Percentiles rank a stretch among this genome's conserved stretches.
Evolutionary conservation across 2,113 vertebrate species (phyloP).

Genomic region (Murina feae): DNA sequence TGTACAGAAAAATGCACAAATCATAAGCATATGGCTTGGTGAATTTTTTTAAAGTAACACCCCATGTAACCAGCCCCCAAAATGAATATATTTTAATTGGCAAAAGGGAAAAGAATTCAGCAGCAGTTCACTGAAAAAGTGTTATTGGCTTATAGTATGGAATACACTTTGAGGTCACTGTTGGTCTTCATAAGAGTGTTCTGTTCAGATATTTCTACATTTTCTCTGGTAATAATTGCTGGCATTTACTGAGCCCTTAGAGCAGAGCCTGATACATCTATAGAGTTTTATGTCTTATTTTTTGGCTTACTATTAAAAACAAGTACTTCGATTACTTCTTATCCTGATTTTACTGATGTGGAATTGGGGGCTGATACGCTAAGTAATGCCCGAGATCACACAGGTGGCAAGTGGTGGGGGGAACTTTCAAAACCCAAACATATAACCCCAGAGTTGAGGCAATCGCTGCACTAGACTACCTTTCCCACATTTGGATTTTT

Average conservation of each 20-base stretch:
- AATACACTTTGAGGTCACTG: conserved; percentile 3
- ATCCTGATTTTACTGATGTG: neutral
- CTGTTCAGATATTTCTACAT: neutral
- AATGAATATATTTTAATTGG: neutral
- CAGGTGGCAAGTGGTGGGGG: neutral
- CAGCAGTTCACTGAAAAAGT: neutral
- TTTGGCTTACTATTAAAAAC: neutral
- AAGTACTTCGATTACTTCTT: neutral
- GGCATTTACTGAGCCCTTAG: neutral
- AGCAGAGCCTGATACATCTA: neutral
- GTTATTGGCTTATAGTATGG: neutral
- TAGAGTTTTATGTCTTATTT: neutral
- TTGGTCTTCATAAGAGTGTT: neutral
- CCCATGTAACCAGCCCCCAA: neutral
- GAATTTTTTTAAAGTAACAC: neutral
- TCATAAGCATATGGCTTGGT: neutral
- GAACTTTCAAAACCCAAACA: neutral
- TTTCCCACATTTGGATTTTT: neutral
- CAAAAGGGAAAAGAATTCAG: neutral
- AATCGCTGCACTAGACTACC: neutral
- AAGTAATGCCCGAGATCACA: neutral
- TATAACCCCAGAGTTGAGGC: neutral
- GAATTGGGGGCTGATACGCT: neutral
- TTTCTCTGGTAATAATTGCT: conserved; percentile 28
- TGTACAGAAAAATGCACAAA: neutral